A percentile compares a stretch with the other conserved stretches of the same genome.
phyloP scores from a whole-genome alignment of 2,113 vertebrate genomes.

The Crotalus tigris region DNA sequence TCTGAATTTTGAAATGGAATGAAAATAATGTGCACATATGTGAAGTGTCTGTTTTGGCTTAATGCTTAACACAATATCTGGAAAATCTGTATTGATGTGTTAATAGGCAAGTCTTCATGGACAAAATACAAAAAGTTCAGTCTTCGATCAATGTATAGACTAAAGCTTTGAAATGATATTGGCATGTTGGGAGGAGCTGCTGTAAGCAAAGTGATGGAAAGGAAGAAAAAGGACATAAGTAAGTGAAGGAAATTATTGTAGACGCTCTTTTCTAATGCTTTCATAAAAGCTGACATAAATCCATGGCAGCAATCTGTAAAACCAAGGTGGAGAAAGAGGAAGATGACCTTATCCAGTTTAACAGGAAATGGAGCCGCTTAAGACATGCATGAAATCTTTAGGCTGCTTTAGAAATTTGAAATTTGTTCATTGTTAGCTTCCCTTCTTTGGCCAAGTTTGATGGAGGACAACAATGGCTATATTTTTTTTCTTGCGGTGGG shows the following conservation, averaged over 20 bases:
- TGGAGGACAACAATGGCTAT: background rate
- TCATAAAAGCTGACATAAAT: background rate
- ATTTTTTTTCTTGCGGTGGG: background rate
- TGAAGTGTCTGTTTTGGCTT: background rate
- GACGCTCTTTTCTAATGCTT: background rate
- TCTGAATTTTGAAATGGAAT: background rate
- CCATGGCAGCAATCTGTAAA: background rate
- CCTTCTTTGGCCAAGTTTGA: background rate
- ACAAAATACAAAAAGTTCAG: background rate
- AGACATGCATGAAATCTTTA: background rate
- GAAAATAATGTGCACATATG: background rate
- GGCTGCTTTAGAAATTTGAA: background rate
- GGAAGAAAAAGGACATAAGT: background rate
- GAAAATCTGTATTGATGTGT: background rate
- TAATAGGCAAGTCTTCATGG: background rate
- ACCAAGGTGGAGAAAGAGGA: background rate
- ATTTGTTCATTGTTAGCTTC: background rate
- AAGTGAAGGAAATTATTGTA: background rate
- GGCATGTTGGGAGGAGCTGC: background rate
- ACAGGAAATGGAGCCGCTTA: background rate
- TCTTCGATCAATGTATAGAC: background rate
- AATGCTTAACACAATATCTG: background rate
- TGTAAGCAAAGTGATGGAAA: background rate
- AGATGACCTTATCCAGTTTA: background rate
- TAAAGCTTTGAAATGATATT: background rate